These are phyloP conservation scores for Eulithis prunata DNA, from an alignment of 2,888 invertebrate species.

Conservation along the genomic window DNA sequence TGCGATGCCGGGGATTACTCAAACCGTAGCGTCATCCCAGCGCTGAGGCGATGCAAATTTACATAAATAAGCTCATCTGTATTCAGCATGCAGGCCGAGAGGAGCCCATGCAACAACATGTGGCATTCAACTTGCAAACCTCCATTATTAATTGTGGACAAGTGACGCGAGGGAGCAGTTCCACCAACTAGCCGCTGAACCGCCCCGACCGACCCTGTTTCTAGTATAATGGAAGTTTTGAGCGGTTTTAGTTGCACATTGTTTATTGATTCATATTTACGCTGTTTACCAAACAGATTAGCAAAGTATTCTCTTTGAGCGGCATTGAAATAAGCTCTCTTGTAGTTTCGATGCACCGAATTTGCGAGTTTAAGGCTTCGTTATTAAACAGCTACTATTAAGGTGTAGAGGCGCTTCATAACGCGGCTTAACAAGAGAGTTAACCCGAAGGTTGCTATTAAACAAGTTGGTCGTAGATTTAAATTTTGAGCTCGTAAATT, in stretches of 20 bases:
- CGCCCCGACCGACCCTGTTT: slow-evolving; percentile 57
- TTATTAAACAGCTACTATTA: slow-evolving; percentile 19
- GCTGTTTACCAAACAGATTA: slow-evolving; percentile 42
- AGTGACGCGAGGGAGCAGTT: slow-evolving; percentile 68
- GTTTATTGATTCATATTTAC: slow-evolving; percentile 60
- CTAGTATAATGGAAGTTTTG: slow-evolving; percentile 67
- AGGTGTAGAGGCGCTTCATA: slow-evolving; percentile 53
- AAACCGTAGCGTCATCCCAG: slow-evolving; percentile 67
- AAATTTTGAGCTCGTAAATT: slow-evolving; percentile 84
- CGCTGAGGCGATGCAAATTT: slow-evolving; percentile 70
- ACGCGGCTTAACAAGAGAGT: slow-evolving; percentile 76
- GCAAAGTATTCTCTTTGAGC: slow-evolving; percentile 13
- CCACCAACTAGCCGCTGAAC: slow-evolving; percentile 46
- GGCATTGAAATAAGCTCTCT: slow-evolving; percentile 7
- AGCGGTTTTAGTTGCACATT: slow-evolving; percentile 51
- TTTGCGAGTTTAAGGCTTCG: slow-evolving; percentile 37
- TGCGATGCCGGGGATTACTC: slow-evolving; percentile 72
- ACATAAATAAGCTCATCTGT: slow-evolving; percentile 82
- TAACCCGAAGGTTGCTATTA: slow-evolving; percentile 76
- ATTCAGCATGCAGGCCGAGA: slow-evolving; percentile 74
- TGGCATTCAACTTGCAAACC: slow-evolving; percentile 79
- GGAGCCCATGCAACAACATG: slow-evolving; percentile 79
- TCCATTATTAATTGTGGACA: slow-evolving; percentile 81
- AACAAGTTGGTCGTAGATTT: slow-evolving; percentile 82
- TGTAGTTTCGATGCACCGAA: slow-evolving; percentile 43